phyloP scores from a whole-genome alignment of 2,888 invertebrate genomes.

The Drosophila peninsularis region DNA sequence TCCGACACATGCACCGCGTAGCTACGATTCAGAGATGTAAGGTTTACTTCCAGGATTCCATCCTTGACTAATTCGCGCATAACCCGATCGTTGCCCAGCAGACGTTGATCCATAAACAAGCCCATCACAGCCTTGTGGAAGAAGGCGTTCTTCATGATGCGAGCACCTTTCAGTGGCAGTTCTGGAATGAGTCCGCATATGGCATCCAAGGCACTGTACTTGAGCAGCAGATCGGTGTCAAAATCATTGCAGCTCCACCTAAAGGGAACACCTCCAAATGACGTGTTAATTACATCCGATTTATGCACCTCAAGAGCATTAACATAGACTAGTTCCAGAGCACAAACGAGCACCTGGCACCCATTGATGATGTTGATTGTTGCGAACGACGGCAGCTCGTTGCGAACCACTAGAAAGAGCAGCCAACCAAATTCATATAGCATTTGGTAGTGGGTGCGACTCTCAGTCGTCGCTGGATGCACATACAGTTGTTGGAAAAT shows the following conservation, averaged over 20 bases:
- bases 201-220: slow-evolving; percentile 43
- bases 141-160: slow-evolving; percentile 41
- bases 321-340: slow-evolving; percentile 59
- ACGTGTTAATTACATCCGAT: slow-evolving; percentile 44
- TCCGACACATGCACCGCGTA: slow-evolving; percentile 53
- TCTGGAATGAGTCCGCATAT: slow-evolving; percentile 51
- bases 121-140: slow-evolving; percentile 52
- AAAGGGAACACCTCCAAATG: slow-evolving; percentile 49
- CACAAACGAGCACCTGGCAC: slow-evolving; percentile 61
- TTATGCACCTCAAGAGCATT: slow-evolving; percentile 59
- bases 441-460: slow-evolving; percentile 39
- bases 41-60: slow-evolving; percentile 57
- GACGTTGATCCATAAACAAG: slow-evolving; percentile 55
- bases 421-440: slow-evolving; percentile 69
- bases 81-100: slow-evolving; percentile 52
- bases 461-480: slow-evolving; percentile 36
- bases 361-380: slow-evolving; percentile 46
- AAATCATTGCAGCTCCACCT: slow-evolving; percentile 49
- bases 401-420: slow-evolving; percentile 58
- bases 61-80: slow-evolving; percentile 62
- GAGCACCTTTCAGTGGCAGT: slow-evolving; percentile 30
- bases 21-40: slow-evolving; percentile 46
- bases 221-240: slow-evolving; percentile 23
- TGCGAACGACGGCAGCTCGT: slow-evolving; percentile 49
- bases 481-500: slow-evolving; percentile 52